Evolutionary conservation across 2,888 invertebrate species (phyloP), one percentile per base, ranked within the genome.

Genomic region (Rhimphoctona megacephalus): DNA sequence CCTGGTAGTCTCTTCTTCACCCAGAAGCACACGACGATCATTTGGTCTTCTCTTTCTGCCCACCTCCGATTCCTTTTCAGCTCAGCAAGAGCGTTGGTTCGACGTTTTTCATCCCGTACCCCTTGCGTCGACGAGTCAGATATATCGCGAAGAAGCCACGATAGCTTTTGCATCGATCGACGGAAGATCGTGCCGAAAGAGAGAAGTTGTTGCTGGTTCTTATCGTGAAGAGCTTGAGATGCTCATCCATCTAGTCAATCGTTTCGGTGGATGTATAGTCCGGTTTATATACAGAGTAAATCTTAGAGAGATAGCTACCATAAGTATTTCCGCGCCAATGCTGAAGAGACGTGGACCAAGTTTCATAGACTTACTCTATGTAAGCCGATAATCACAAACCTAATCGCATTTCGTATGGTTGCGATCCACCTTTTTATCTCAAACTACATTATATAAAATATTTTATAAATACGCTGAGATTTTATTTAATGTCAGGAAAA

Each of bases 131-230:
- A 82, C 79, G 61, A 22, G 74, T 82, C 46, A 43, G 77, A 74
- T 81, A 74, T 79, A 69, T 57, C 79, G 46, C 14, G 49, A 72
- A 43, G 49, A 49, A 57, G 85, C 72, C 64, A 49, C 87, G 78
- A 84, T 82, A 79, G 81, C 84, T 87, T 85, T 79, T 80, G 80
- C 81, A 87, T 82, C 85, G 87, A 82, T 85, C 84, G 84, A 43
- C 43, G 78, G 33, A 49, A 70, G 86, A 87, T 84, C 87, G 85
- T 82, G 79, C 82, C 78, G n/a, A 64, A 79, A 69, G 57, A 67
- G 82, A 81, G 39, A 69, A 82, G 79, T 84, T 73, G 83, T 83
- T 83, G 80, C 86, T 49, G 74, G 69, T 80, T 46, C 82, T 85
- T 87, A 87, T 82, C 85, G 25, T 46, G 49, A 49, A 76, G 61